Evolutionary conservation across 1,140 invertebrate species (phyloP).

Genomic region (Listronotus oregonensis): DNA sequence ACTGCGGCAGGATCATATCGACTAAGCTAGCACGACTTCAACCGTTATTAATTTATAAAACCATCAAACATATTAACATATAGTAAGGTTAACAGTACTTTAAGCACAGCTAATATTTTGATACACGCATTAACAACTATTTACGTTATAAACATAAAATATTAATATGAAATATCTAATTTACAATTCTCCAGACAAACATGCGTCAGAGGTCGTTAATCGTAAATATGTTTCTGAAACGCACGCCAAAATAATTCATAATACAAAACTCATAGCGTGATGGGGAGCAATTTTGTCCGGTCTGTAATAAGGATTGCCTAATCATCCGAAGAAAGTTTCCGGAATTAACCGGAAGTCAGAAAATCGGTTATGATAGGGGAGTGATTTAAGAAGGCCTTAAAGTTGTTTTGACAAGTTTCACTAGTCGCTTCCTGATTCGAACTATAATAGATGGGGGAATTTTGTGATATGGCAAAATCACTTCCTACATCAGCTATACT

Average conservation of each 20-base stretch:
- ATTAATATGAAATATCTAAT: too few species aligned
- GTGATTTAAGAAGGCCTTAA: slow-evolving; percentile 34
- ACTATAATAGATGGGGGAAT: slow-evolving; percentile 18
- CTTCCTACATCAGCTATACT: not conserved
- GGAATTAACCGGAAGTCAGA: slow-evolving; percentile 42
- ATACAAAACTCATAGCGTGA: slow-evolving; percentile 44
- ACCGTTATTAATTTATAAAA: too few species aligned
- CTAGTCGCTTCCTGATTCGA: slow-evolving; percentile 26
- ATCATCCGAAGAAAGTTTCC: slow-evolving; percentile 45
- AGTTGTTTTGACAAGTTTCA: slow-evolving; percentile 37
- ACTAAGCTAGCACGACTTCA: too few species aligned
- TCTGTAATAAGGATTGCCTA: slow-evolving; percentile 46
- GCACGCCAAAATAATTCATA: slow-evolving; percentile 44
- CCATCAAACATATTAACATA: too few species aligned
- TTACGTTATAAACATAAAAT: not conserved
- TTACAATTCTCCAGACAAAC: slow-evolving; percentile 1
- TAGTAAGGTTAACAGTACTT: too few species aligned
- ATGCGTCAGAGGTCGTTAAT: not conserved
- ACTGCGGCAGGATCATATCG: too few species aligned
- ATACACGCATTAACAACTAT: not conserved
- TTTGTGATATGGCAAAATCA: slow-evolving; percentile 21
- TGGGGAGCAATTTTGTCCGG: slow-evolving; percentile 39
- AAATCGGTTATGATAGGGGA: slow-evolving; percentile 45
- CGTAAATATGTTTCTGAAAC: slow-evolving; percentile 10
- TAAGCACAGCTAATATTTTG: not conserved